phyloP scores from a whole-genome alignment of 2,113 vertebrate species.

The Conger conger region DNA sequence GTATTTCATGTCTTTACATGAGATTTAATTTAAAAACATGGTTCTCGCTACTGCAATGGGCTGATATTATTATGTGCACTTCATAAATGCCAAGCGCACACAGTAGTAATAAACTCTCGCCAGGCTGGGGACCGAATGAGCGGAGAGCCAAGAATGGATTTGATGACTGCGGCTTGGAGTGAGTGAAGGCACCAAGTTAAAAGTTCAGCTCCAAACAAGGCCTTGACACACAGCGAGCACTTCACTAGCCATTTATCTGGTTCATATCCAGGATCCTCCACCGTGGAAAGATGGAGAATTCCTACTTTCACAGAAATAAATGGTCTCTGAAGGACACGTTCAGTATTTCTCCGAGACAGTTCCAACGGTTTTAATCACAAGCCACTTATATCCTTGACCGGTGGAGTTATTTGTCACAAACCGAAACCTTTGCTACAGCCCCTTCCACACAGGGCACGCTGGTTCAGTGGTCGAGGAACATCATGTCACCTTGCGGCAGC shows the following conservation, averaged over 20 bases:
- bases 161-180: not conserved
- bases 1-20: not conserved
- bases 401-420: not conserved
- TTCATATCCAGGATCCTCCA: not conserved
- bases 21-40: not conserved
- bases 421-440: not conserved
- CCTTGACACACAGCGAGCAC: not conserved
- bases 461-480: not conserved
- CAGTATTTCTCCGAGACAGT: not conserved
- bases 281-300: not conserved
- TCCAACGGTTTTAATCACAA: not conserved
- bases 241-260: not conserved
- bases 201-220: not conserved
- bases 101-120: not conserved
- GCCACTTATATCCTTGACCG: not conserved
- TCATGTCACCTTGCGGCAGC: not conserved
- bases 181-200: not conserved
- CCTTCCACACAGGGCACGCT: not conserved
- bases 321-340: not conserved
- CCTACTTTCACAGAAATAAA: not conserved
- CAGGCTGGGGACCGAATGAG: not conserved
- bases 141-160: not conserved
- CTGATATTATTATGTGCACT: not conserved
- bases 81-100: not conserved
- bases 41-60: not conserved